Percentiles rank a stretch among this genome's conserved stretches.
phyloP scores from a whole-genome alignment of 2,888 invertebrate species.

The Papilio elwesi region DNA sequence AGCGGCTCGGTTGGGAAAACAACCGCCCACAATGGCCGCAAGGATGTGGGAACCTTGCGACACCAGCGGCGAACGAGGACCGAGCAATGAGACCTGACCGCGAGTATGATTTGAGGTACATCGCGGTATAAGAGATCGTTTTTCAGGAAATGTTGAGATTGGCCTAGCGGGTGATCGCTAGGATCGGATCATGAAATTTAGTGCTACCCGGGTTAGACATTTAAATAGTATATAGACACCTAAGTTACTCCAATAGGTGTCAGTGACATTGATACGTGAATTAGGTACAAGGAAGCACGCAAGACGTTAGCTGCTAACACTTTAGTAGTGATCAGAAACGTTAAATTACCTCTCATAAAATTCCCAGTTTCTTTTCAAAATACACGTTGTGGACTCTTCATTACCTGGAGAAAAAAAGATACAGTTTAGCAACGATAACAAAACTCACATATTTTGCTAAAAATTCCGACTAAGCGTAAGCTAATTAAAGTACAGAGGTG shows the following conservation, averaged over 20 bases:
- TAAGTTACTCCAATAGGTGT: too few relatives aligned
- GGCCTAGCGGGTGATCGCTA: too few relatives aligned
- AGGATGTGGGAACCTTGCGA: conserved; percentile 57
- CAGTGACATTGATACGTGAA: neutral
- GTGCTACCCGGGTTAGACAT: too few relatives aligned
- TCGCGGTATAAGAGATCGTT: too few relatives aligned
- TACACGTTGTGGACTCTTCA: conserved; percentile 68
- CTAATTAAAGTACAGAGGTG: too few relatives aligned
- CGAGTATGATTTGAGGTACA: too few relatives aligned
- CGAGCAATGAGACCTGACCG: neutral
- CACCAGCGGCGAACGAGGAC: neutral
- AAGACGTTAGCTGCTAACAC: conserved; percentile 24
- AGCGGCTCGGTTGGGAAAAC: conserved; percentile 37
- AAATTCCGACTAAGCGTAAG: too few relatives aligned
- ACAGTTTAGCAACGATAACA: conserved; percentile 37
- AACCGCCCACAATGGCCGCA: conserved; percentile 55
- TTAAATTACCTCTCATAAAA: conserved; percentile 73
- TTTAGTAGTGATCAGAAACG: conserved; percentile 2
- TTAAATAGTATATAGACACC: too few relatives aligned
- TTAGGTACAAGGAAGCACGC: conserved; percentile 31
- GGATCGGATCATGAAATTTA: too few relatives aligned
- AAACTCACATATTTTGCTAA: too few relatives aligned
- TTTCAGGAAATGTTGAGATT: too few relatives aligned
- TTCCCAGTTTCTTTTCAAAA: conserved; percentile 69
- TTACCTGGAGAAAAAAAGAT: conserved; percentile 63